A percentile compares a stretch with the other conserved stretches of the same genome.
Evolutionary conservation across 1,140 invertebrate species (phyloP).

Genomic region (Stratiolaelaps scimitus): DNA sequence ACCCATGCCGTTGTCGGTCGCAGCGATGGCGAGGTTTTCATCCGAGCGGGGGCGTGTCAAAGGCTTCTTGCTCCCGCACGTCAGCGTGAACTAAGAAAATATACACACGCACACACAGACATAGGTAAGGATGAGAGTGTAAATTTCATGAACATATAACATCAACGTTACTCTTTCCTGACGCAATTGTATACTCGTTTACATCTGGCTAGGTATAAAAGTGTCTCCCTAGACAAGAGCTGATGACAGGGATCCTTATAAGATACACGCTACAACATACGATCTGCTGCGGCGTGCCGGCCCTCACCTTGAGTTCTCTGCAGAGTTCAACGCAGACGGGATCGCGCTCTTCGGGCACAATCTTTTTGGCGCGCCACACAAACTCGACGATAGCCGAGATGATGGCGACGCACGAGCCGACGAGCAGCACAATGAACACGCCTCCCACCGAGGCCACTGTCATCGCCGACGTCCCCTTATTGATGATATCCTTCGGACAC

Average conservation of each 20-base stretch:
- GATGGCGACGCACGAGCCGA: slow-evolving; percentile 38
- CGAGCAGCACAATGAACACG: slow-evolving; percentile 43
- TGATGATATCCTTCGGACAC: slow-evolving; percentile 36
- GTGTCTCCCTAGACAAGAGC: too few relatives aligned
- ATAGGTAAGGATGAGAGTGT: too few relatives aligned
- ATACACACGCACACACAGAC: too few relatives aligned
- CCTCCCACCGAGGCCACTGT: slow-evolving; percentile 44
- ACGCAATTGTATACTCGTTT: too few relatives aligned
- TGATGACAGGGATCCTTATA: too few relatives aligned
- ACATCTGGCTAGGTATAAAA: too few relatives aligned
- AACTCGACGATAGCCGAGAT: slow-evolving; percentile 39
- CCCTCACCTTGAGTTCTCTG: slow-evolving; percentile 48
- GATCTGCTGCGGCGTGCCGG: not conserved
- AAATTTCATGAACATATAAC: too few relatives aligned
- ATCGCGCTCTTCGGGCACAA: slow-evolving; percentile 36
- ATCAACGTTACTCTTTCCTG: too few relatives aligned
- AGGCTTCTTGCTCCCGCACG: slow-evolving; percentile 22
- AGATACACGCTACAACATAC: too few relatives aligned
- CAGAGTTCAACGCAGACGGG: slow-evolving; percentile 37
- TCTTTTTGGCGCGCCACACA: slow-evolving; percentile 39
- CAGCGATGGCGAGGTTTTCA: slow-evolving; percentile 29
- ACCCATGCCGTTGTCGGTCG: slow-evolving; percentile 22
- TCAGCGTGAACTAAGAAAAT: slow-evolving; percentile 6
- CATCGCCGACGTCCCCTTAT: slow-evolving; percentile 38
- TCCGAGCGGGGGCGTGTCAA: slow-evolving; percentile 27